Conservation (phyloP, 1,140 invertebrate genomes). For the Anoplolepis gracilipes region DNA sequence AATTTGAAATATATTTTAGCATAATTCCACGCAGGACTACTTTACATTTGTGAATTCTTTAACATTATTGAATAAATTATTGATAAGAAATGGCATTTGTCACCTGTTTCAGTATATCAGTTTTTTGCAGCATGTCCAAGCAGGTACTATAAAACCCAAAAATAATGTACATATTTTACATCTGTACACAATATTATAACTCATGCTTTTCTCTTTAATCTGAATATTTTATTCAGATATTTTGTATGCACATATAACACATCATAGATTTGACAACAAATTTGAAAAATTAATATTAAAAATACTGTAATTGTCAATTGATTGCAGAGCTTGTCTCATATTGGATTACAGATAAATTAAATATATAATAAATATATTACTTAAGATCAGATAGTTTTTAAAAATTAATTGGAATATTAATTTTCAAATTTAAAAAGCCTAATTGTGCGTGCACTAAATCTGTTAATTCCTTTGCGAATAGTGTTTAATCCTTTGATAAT, state of each 20-base stretch:
- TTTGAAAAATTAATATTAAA: neutral
- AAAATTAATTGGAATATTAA: neutral
- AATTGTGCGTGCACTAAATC: neutral
- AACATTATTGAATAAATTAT: constrained; percentile 57
- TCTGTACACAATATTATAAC: neutral
- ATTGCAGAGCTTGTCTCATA: no score
- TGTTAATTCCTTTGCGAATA: constrained; percentile 20
- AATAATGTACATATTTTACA: no score
- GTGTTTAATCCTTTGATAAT: constrained; percentile 5
- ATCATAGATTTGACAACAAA: neutral
- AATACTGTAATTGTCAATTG: no score
- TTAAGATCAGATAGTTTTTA: neutral
- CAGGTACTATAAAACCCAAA: neutral
- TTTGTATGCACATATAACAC: neutral
- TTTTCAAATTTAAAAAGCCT: neutral
- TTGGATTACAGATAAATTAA: no score
- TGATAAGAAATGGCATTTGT: neutral
- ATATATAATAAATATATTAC: no score
- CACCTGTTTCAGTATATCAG: neutral
- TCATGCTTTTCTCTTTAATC: neutral
- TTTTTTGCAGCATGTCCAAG: neutral
- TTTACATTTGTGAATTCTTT: constrained; percentile 57
- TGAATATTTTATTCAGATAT: neutral
- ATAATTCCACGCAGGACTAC: constrained; percentile 24
- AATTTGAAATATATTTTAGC: constrained; percentile 50